Percentiles rank a stretch among this genome's conserved stretches.
Conservation (phyloP, 2,797 vertebrate genomes). For the Microchirus variegatus region DNA sequence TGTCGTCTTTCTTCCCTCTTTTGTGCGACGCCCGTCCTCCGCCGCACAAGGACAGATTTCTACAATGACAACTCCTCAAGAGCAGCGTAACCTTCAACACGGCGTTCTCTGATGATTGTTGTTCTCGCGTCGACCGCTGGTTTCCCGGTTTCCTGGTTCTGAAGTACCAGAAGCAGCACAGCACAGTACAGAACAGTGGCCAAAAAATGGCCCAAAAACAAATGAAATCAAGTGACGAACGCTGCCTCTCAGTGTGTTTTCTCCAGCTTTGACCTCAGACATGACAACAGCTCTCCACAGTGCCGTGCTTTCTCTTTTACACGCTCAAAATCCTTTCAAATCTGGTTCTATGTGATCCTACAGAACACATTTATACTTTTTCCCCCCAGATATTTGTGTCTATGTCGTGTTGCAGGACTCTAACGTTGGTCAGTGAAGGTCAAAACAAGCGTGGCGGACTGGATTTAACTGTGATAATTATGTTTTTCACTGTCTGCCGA, state of each 20-base stretch:
- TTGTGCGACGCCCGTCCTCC: too few species aligned
- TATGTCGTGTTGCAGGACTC: background rate
- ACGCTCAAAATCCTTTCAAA: conserved; percentile 12
- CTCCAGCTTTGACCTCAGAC: conserved; percentile 4
- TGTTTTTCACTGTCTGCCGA: background rate
- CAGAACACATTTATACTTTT: background rate
- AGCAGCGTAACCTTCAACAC: too few species aligned
- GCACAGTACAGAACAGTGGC: conserved; percentile 6
- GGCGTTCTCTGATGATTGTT: too few species aligned
- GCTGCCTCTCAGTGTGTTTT: background rate
- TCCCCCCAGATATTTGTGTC: background rate
- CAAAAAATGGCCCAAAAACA: conserved; percentile 23
- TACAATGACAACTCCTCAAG: too few species aligned
- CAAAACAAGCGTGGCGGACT: background rate
- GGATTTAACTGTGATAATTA: background rate
- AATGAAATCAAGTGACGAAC: conserved; percentile 21
- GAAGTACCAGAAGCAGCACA: background rate
- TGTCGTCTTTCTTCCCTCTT: too few species aligned
- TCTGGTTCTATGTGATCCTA: background rate
- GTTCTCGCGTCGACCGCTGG: too few species aligned
- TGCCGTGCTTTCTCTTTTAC: conserved; percentile 28
- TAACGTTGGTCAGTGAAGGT: background rate
- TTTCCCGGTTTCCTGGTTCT: conserved; percentile 10
- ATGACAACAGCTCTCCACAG: conserved; percentile 23
- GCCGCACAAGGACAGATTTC: too few species aligned